A percentile compares a stretch with the other conserved stretches of the same genome.
These are phyloP conservation scores for Colletes collaris DNA, from an alignment of 2,888 invertebrate genomes.

Conservation along the genomic window DNA sequence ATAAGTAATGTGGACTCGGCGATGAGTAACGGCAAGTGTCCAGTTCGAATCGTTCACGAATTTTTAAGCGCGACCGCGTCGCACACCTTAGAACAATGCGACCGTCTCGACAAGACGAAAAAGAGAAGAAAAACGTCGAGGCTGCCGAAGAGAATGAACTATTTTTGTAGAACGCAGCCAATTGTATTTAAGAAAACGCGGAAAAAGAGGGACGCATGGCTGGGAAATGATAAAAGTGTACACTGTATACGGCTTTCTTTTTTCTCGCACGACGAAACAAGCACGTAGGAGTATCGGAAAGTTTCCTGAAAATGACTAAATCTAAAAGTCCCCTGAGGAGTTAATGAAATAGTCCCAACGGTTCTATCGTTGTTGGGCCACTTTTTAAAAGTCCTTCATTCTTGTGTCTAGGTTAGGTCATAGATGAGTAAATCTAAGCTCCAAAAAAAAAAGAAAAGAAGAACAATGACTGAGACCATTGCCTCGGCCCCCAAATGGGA, in stretches of 20 bases:
- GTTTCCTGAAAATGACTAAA: too few species aligned
- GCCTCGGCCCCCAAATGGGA: too few species aligned
- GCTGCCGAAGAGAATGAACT: conserved; percentile 52
- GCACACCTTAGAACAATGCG: conserved; percentile 21
- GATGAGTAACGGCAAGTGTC: neutral
- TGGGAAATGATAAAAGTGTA: conserved; percentile 43
- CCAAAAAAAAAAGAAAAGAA: too few species aligned
- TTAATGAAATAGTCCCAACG: too few species aligned
- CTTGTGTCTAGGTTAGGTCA: too few species aligned
- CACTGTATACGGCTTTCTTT: conserved; percentile 7
- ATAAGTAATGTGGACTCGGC: conserved; percentile 1
- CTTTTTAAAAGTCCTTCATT: too few species aligned
- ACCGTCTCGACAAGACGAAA: conserved; percentile 1
- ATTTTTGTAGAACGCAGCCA: conserved; percentile 67
- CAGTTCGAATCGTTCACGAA: neutral
- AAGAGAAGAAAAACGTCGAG: conserved; percentile 5
- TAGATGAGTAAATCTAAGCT: too few species aligned
- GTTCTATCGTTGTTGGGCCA: too few species aligned
- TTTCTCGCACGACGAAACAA: neutral
- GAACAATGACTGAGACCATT: too few species aligned
- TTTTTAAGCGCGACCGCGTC: conserved; percentile 10
- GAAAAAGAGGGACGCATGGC: neutral
- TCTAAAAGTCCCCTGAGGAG: too few species aligned
- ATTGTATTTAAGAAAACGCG: conserved; percentile 5
- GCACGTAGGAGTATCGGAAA: too few species aligned